Percentiles rank a stretch among this genome's conserved stretches.
These are phyloP conservation scores for Rhopilema esculentum DNA, from an alignment of 30 jellyfish, hydroid and myxozoan genomes.

Conservation along the genomic window DNA sequence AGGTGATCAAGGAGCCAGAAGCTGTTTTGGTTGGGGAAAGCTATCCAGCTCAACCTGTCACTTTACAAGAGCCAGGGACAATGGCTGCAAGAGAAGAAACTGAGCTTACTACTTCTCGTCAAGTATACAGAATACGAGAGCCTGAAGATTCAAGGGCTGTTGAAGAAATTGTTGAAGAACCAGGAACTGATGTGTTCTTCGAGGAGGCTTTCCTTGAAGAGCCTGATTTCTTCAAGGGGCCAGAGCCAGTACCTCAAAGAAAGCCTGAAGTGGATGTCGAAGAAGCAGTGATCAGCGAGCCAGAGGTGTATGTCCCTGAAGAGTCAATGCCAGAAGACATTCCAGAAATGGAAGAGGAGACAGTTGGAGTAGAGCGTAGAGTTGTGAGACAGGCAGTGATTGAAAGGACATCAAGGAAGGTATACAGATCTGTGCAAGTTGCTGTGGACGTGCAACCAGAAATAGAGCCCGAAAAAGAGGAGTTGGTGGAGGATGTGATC, in stretches of 20 bases:
- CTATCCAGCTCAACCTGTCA: conserved; percentile 19
- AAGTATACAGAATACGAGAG: neutral
- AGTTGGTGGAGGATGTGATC: conserved; percentile 59
- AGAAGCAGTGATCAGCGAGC: conserved; percentile 35
- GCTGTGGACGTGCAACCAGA: conserved; percentile 61
- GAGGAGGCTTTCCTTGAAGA: conserved; percentile 33
- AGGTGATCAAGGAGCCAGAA: conserved; percentile 71
- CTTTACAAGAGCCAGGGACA: conserved; percentile 44
- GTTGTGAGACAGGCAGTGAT: conserved; percentile 35
- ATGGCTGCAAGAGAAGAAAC: conserved; percentile 42
- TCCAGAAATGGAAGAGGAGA: conserved; percentile 30
- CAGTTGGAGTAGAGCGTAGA: conserved; percentile 17
- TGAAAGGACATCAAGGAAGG: conserved; percentile 67
- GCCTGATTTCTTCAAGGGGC: conserved; percentile 36
- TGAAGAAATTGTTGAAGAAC: neutral
- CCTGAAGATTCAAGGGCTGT: neutral
- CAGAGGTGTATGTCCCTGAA: conserved; percentile 27
- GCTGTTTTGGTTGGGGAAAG: conserved; percentile 24
- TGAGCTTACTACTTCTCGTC: neutral
- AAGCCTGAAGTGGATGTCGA: conserved; percentile 12
- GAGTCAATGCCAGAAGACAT: conserved; percentile 31
- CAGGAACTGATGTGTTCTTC: conserved; percentile 26
- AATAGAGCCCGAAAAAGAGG: conserved; percentile 46
- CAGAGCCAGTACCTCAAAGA: conserved; percentile 33
- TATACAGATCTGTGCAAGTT: conserved; percentile 65